A percentile compares a stretch with the other conserved stretches of the same genome.
phyloP scores from a whole-genome alignment of 2,888 invertebrate species.

The Volucella inflata region DNA sequence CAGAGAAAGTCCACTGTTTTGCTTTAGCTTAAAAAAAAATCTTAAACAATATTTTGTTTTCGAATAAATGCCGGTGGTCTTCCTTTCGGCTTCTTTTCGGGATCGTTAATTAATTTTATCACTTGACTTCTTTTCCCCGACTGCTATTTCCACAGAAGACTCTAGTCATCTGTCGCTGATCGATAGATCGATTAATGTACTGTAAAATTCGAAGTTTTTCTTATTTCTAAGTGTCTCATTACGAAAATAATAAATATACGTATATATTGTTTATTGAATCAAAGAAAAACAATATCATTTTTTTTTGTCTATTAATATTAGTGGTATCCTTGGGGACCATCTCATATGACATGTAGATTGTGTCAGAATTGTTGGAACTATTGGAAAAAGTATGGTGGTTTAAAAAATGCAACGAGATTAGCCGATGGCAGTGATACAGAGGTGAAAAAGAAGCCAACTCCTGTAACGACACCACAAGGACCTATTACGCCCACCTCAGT shows the following conservation, averaged over 20 bases:
- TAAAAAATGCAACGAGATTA: constrained; percentile 89
- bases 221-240: background rate
- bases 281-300: too few species aligned
- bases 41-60: too few species aligned
- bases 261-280: background rate
- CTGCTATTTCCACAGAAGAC: too few species aligned
- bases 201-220: too few species aligned
- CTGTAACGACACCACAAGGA: constrained; percentile 76
- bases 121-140: too few species aligned
- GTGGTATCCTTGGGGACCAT: constrained; percentile 99
- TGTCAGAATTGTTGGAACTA: constrained; percentile 98
- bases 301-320: constrained; percentile 87
- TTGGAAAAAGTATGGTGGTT: constrained; percentile 99
- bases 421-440: constrained; percentile 84
- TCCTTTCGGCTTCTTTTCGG: too few species aligned
- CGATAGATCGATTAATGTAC: too few species aligned
- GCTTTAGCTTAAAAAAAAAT: too few species aligned
- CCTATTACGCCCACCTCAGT: constrained; percentile 72
- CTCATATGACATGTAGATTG: constrained; percentile 95
- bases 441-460: constrained; percentile 82
- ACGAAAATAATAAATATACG: background rate
- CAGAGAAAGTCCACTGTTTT: too few species aligned
- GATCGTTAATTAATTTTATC: too few species aligned
- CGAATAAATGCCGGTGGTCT: too few species aligned
- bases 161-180: too few species aligned